Evolutionary conservation across 2,888 invertebrate species (phyloP).

Genomic region (Homarus gammarus): DNA sequence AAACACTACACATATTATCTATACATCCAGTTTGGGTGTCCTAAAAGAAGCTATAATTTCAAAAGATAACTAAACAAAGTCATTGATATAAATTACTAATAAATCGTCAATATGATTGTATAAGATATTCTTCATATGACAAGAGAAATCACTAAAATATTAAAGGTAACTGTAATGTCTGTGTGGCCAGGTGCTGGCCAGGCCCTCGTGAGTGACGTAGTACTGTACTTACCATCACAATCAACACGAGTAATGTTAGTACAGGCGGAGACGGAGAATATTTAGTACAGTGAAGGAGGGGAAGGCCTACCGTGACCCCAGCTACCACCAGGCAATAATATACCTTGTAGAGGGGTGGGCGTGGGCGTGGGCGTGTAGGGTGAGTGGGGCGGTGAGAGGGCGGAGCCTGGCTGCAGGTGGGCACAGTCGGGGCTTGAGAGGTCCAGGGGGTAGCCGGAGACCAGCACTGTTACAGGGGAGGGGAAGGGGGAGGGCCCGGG

Average conservation of each 20-base stretch:
- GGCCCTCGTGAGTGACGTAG: not conserved
- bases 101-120: no score
- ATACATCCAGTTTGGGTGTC: no score
- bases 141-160: no score
- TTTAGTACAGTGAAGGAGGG: not conserved
- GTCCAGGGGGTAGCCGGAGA: constrained; percentile 30
- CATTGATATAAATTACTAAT: no score
- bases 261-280: not conserved
- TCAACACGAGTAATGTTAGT: not conserved
- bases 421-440: constrained; percentile 3
- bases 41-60: no score
- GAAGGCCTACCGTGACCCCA: not conserved
- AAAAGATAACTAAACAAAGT: no score
- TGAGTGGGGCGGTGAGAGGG: constrained; percentile 56
- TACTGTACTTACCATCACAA: not conserved
- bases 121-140: no score
- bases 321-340: not conserved
- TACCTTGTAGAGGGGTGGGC: constrained; percentile 58
- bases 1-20: no score
- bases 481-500: not conserved
- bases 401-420: constrained; percentile 32
- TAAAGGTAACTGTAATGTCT: no score
- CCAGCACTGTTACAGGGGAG: constrained; percentile 24
- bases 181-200: no score
- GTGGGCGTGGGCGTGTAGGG: constrained; percentile 58